Conservation (phyloP, 2,113 vertebrate genomes). For the Tachysurus vachellii region DNA sequence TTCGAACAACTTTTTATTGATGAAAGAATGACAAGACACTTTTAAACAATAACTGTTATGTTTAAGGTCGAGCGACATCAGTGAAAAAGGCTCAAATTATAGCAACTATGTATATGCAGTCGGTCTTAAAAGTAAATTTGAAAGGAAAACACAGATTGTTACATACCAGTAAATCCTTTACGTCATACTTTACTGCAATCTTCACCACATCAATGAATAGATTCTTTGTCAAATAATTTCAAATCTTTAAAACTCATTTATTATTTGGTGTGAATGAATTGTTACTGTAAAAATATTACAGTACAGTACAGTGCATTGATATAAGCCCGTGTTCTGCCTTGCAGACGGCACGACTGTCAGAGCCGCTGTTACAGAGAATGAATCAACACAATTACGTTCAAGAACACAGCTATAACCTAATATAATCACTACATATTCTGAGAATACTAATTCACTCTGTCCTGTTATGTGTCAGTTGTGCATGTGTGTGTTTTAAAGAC, state of each 20-base stretch:
- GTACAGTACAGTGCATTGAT: not conserved
- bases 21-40: not conserved
- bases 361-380: not conserved
- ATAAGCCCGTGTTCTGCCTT: not conserved
- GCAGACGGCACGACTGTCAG: not conserved
- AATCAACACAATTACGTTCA: not conserved
- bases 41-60: not conserved
- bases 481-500: not conserved
- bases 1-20: not conserved
- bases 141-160: not conserved
- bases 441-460: not conserved
- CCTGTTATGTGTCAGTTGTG: not conserved
- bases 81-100: not conserved
- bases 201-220: not conserved
- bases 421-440: not conserved
- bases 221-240: not conserved
- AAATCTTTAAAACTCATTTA: not conserved
- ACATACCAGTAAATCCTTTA: too few relatives aligned
- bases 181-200: not conserved
- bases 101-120: not conserved
- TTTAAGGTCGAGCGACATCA: not conserved
- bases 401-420: not conserved
- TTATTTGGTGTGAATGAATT: not conserved
- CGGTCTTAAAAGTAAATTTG: not conserved
- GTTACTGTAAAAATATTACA: not conserved